phyloP scores from a whole-genome alignment of 2,113 vertebrate genomes.

The Grallaria varia region DNA sequence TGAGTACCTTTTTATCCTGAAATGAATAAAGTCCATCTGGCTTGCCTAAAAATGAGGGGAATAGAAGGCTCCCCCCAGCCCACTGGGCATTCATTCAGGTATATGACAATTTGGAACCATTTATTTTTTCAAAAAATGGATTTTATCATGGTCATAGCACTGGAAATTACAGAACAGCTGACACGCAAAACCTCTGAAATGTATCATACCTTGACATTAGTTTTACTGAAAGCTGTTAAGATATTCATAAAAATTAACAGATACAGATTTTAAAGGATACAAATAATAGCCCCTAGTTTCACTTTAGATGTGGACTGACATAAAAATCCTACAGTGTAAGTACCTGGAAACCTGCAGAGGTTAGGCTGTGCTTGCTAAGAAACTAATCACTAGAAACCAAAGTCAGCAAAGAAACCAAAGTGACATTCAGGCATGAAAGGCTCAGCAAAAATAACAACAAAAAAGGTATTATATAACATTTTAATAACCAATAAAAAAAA shows the following conservation, averaged over 20 bases:
- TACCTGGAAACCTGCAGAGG: not conserved
- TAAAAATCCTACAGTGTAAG: not conserved
- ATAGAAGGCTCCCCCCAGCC: not conserved
- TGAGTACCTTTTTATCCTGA: not conserved
- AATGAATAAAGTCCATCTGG: slow-evolving; percentile 24
- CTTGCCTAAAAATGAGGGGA: slow-evolving; percentile 11
- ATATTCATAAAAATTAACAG: not conserved
- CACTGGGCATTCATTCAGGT: not conserved
- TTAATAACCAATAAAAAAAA: not conserved
- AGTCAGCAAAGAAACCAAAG: slow-evolving; percentile 23
- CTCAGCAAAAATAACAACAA: not conserved
- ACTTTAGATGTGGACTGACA: not conserved
- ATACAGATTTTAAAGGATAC: not conserved
- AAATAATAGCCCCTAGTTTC: not conserved
- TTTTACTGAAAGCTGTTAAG: slow-evolving; percentile 2
- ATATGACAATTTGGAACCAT: not conserved
- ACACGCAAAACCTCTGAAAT: not conserved
- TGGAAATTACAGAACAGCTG: slow-evolving; percentile 10
- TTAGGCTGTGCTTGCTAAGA: not conserved
- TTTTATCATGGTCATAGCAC: not conserved
- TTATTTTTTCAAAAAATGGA: slow-evolving; percentile 35
- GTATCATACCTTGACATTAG: not conserved
- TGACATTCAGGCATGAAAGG: not conserved
- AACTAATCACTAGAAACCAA: not conserved
- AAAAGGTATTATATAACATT: not conserved